Conservation (phyloP, 2,113 vertebrate genomes). For the Entosphenus tridentatus region DNA sequence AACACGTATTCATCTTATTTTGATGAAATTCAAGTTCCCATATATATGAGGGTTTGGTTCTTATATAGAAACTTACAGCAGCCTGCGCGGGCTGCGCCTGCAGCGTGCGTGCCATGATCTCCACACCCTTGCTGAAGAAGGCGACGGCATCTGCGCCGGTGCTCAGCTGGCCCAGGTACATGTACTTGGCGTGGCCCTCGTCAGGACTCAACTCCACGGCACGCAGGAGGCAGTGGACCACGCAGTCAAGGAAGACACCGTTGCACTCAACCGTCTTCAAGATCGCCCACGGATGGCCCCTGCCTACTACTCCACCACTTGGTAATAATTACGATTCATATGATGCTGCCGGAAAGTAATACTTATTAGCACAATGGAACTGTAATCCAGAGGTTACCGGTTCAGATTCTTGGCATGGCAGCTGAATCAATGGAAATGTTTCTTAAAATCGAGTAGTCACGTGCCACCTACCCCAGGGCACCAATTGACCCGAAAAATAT, state of each 20-base stretch:
- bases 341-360: background rate
- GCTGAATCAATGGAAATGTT: background rate
- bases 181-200: conserved; percentile 35
- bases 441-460: background rate
- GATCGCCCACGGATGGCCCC: background rate
- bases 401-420: background rate
- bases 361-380: background rate
- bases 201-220: conserved; percentile 33
- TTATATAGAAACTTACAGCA: background rate
- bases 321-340: background rate
- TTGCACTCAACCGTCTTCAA: background rate
- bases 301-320: no score
- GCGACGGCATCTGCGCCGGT: conserved; percentile 26
- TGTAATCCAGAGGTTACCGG: background rate
- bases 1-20: no score
- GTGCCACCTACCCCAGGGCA: background rate
- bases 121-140: conserved; percentile 31
- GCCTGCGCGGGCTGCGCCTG: background rate
- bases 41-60: no score
- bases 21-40: no score
- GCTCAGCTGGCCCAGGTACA: conserved; percentile 42
- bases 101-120: conserved; percentile 20
- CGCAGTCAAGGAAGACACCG: conserved; percentile 22
- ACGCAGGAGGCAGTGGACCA: conserved; percentile 22
- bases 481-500: background rate